Evolutionary conservation across 2,888 invertebrate species (phyloP).

Genomic region (Phytoseiulus persimilis): DNA sequence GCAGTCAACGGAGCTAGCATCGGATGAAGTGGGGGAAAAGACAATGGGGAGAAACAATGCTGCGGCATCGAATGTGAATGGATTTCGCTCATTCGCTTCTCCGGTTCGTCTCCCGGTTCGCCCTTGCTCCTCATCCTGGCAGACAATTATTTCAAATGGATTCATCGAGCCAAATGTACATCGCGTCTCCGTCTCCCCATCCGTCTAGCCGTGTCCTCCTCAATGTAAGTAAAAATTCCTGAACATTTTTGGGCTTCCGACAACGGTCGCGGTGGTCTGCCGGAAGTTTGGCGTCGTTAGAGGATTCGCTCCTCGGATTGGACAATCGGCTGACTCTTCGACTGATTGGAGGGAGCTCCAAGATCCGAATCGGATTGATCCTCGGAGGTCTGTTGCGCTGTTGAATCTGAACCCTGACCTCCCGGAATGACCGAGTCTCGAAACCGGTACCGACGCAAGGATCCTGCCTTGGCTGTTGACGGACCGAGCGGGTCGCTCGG

Average conservation of each 20-base stretch:
- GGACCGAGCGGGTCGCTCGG: no score
- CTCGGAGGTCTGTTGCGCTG: no score
- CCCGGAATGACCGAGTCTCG: no score
- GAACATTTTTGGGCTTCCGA: not conserved
- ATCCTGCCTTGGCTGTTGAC: no score
- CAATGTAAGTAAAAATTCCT: not conserved
- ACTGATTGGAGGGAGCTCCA: no score
- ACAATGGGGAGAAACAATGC: not conserved
- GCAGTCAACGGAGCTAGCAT: not conserved
- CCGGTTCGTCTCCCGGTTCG: not conserved
- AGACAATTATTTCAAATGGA: not conserved
- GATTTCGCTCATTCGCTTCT: not conserved
- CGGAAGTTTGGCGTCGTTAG: no score
- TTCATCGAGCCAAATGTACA: not conserved
- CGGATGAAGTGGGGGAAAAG: not conserved
- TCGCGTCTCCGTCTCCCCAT: not conserved
- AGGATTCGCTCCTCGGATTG: no score
- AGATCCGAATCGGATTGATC: no score
- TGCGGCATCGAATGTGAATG: not conserved
- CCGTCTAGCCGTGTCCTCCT: not conserved
- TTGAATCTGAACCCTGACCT: no score
- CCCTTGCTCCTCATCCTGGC: not conserved
- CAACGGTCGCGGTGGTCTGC: not conserved
- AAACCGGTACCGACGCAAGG: no score
- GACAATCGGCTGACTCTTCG: no score